These are phyloP conservation scores for Ophonus ardosiacus DNA, from an alignment of 2,888 invertebrate genomes.

Conservation along the genomic window DNA sequence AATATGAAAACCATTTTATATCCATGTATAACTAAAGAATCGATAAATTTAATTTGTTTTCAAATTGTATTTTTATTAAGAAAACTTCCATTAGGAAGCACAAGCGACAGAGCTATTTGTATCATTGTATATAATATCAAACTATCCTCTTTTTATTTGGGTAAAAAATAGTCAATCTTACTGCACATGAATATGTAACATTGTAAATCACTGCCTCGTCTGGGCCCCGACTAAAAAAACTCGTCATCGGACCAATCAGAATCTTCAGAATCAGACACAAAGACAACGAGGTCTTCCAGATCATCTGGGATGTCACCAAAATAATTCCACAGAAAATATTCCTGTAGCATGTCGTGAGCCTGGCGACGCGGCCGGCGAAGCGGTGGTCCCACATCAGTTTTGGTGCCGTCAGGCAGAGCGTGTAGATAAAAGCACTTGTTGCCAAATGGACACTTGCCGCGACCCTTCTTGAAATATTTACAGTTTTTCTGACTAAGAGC, in stretches of 20 bases:
- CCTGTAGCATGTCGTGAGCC: slow-evolving; percentile 77
- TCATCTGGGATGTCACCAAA: slow-evolving; percentile 80
- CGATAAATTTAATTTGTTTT: too few species aligned
- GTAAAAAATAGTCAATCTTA: slow-evolving; percentile 49
- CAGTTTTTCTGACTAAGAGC: slow-evolving; percentile 87
- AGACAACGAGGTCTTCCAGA: slow-evolving; percentile 78
- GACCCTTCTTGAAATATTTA: slow-evolving; percentile 89
- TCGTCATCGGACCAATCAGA: slow-evolving; percentile 79
- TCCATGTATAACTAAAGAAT: too few species aligned
- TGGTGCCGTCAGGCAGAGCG: slow-evolving; percentile 85
- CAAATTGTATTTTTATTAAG: too few species aligned
- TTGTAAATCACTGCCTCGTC: slow-evolving; percentile 57
- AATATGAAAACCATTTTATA: too few species aligned
- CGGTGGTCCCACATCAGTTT: slow-evolving; percentile 84
- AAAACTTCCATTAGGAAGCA: too few species aligned
- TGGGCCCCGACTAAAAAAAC: slow-evolving; percentile 66
- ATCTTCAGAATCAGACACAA: slow-evolving; percentile 79
- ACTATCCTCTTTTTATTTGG: slow-evolving; percentile 44
- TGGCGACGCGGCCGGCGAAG: slow-evolving; percentile 79
- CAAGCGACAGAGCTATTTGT: too few species aligned
- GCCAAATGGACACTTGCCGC: slow-evolving; percentile 91
- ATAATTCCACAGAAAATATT: slow-evolving; percentile 84
- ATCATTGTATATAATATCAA: slow-evolving; percentile 59
- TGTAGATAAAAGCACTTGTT: slow-evolving; percentile 93
- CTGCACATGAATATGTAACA: slow-evolving; percentile 63